A percentile compares a stretch with the other conserved stretches of the same genome.
Conservation (phyloP, 2,113 vertebrate species). For the Gobius niger region DNA sequence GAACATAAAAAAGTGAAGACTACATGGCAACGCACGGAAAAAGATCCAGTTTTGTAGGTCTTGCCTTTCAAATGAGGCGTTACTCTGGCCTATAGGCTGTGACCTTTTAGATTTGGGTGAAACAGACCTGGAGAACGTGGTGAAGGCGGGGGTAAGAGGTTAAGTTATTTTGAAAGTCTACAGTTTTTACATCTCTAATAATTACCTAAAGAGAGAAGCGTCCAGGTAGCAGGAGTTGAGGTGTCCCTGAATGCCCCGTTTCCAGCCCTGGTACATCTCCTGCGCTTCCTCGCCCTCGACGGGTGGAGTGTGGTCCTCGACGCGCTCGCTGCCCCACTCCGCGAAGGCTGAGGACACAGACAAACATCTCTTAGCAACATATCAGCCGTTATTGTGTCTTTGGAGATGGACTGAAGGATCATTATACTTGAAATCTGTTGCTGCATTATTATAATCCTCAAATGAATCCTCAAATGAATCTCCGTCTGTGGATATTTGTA, state of each 20-base stretch:
- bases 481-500: conserved; percentile 23
- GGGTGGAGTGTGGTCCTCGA: conserved; percentile 79
- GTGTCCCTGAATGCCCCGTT: conserved; percentile 85
- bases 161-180: neutral
- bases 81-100: too few relatives aligned
- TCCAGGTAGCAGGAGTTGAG: conserved; percentile 88
- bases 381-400: neutral
- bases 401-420: too few relatives aligned
- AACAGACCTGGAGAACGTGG: too few relatives aligned
- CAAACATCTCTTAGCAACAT: neutral
- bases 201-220: conserved; percentile 77
- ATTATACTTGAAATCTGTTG: too few relatives aligned
- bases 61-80: too few relatives aligned
- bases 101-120: too few relatives aligned
- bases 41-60: too few relatives aligned
- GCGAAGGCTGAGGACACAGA: conserved; percentile 72
- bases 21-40: too few relatives aligned
- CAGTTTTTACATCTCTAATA: neutral
- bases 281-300: conserved; percentile 63
- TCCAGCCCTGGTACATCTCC: conserved; percentile 77
- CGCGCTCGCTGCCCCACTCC: conserved; percentile 79
- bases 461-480: too few relatives aligned
- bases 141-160: too few relatives aligned
- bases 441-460: too few relatives aligned
- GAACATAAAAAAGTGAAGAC: too few relatives aligned